A percentile compares a stretch with the other conserved stretches of the same genome.
Evolutionary conservation across 2,888 invertebrate genomes (phyloP).

Genomic region (Drosophila barbarae): DNA sequence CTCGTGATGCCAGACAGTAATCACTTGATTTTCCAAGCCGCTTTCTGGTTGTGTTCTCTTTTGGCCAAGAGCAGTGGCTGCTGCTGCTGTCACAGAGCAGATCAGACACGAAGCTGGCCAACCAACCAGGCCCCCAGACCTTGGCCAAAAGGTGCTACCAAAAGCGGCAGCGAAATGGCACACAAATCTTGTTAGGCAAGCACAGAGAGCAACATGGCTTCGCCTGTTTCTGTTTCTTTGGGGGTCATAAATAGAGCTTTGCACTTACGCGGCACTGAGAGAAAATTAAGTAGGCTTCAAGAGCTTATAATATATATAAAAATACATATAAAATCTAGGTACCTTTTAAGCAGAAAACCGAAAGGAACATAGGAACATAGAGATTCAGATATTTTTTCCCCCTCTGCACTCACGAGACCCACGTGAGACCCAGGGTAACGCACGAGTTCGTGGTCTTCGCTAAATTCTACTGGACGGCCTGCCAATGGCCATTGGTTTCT

Average conservation of each 20-base stretch:
- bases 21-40: conserved; percentile 71
- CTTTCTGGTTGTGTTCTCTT: conserved; percentile 43
- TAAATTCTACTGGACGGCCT: conserved; percentile 8
- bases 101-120: conserved; percentile 38
- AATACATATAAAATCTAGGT: too few relatives aligned
- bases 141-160: conserved; percentile 42
- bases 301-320: too few relatives aligned
- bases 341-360: too few relatives aligned
- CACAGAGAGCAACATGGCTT: conserved; percentile 15
- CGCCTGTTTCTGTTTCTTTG: conserved; percentile 6
- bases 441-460: conserved; percentile 21
- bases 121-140: conserved; percentile 10
- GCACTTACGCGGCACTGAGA: conserved; percentile 23
- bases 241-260: conserved; percentile 42
- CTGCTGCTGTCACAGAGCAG: conserved; percentile 46
- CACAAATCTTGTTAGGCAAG: conserved; percentile 50
- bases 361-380: too few relatives aligned
- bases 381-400: background rate
- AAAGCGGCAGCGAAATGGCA: conserved; percentile 46
- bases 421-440: conserved; percentile 1
- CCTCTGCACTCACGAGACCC: conserved; percentile 1
- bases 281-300: background rate
- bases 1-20: conserved; percentile 76
- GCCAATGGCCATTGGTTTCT: conserved; percentile 38
- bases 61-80: conserved; percentile 23